phyloP scores from a whole-genome alignment of 2,888 invertebrate species.

The Spialia ferax region DNA sequence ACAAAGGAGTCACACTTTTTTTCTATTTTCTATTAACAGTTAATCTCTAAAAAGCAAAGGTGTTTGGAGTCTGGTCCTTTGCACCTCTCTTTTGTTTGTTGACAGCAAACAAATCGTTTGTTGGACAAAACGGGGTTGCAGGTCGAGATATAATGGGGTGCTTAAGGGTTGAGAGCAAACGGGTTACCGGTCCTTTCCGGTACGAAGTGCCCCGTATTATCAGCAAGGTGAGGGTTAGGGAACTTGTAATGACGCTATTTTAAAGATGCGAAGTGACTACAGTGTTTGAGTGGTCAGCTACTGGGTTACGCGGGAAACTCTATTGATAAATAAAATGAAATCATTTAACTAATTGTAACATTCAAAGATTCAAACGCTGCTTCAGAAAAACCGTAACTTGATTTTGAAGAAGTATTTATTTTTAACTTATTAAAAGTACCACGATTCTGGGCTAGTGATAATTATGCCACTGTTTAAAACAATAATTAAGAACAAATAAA shows the following conservation, averaged over 20 bases:
- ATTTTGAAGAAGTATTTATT: no score
- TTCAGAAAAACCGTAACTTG: neutral
- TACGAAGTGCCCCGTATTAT: constrained; percentile 70
- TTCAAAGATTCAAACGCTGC: no score
- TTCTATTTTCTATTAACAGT: constrained; percentile 68
- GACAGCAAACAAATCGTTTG: constrained; percentile 85
- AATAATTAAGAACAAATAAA: no score
- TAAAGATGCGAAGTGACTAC: constrained; percentile 13
- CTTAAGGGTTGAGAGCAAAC: constrained; percentile 80
- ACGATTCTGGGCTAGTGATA: no score
- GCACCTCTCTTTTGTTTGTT: constrained; percentile 82
- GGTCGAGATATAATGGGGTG: constrained; percentile 74
- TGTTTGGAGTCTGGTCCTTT: constrained; percentile 55
- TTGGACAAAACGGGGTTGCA: constrained; percentile 70
- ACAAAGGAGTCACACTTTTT: constrained; percentile 68
- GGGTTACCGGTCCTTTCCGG: constrained; percentile 81
- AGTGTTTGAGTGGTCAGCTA: constrained; percentile 3
- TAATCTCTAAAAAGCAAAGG: constrained; percentile 66
- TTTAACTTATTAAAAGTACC: no score
- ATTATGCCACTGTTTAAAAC: no score
- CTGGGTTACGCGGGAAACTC: neutral
- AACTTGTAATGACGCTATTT: constrained; percentile 37
- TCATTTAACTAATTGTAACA: no score
- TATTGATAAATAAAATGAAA: neutral
- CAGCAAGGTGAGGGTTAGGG: constrained; percentile 59